A percentile compares a stretch with the other conserved stretches of the same genome.
Evolutionary conservation across 1,140 invertebrate species (phyloP).

Genomic region (Macrocentrus cingulum): DNA sequence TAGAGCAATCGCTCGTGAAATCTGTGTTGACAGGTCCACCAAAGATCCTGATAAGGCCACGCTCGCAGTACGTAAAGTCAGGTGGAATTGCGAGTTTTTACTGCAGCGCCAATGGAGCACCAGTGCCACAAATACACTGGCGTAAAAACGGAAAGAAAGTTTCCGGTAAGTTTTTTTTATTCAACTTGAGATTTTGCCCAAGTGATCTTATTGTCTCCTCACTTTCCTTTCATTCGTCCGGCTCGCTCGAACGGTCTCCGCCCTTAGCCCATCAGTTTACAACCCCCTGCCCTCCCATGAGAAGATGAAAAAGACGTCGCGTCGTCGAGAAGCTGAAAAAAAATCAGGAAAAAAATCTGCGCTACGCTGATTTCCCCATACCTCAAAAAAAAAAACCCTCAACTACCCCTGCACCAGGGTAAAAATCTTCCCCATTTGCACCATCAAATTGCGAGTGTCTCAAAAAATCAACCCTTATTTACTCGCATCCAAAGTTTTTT

Average conservation of each 20-base stretch:
- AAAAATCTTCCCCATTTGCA: not conserved
- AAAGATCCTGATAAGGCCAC: conserved; percentile 82
- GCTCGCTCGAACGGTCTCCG: not conserved
- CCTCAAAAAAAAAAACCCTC: too few relatives aligned
- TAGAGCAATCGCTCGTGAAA: not conserved
- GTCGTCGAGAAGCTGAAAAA: conserved; percentile 13
- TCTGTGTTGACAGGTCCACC: conserved; percentile 79
- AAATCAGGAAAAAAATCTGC: conserved; percentile 25
- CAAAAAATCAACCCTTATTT: too few relatives aligned
- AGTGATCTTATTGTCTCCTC: conserved; percentile 25
- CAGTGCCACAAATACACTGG: conserved; percentile 85
- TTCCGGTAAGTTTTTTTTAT: conserved; percentile 65
- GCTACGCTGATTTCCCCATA: conserved; percentile 18
- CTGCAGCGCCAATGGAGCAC: conserved; percentile 89
- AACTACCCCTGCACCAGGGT: not conserved
- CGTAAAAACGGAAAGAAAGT: conserved; percentile 86
- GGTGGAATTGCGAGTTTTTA: conserved; percentile 93
- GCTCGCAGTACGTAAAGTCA: conserved; percentile 83
- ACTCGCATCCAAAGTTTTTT: too few relatives aligned
- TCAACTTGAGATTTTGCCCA: not conserved
- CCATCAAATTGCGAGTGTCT: not conserved
- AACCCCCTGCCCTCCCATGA: not conserved
- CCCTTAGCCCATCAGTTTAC: not conserved
- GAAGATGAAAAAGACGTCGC: conserved; percentile 16
- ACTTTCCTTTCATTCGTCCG: conserved; percentile 21